Conservation (phyloP, 2,113 vertebrate species). For the Strix aluco region DNA sequence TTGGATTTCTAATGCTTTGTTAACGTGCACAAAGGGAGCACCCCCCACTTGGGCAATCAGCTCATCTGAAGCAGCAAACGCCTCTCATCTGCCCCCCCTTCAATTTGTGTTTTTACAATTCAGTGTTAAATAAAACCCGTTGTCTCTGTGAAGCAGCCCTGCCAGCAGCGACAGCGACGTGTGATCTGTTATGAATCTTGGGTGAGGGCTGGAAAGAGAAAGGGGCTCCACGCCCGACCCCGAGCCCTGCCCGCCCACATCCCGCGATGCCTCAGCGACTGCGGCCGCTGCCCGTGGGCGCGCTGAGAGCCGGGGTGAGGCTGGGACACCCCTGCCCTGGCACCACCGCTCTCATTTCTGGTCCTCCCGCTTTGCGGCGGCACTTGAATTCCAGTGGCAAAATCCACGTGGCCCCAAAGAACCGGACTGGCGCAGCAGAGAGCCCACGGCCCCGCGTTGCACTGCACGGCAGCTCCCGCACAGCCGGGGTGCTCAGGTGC, state of each 20-base stretch:
- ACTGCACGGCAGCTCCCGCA: background rate
- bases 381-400: background rate
- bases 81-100: background rate
- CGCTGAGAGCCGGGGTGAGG: background rate
- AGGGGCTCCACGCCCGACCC: background rate
- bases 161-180: background rate
- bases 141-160: background rate
- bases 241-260: background rate
- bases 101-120: background rate
- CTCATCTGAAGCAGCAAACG: background rate
- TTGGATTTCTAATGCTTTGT: no score
- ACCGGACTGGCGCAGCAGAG: background rate
- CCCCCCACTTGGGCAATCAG: background rate
- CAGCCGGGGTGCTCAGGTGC: background rate
- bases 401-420: background rate
- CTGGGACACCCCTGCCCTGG: background rate
- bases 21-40: background rate
- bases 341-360: background rate
- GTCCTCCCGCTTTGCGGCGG: background rate
- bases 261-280: no score
- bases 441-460: no score
- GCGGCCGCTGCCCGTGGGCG: no score
- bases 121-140: background rate
- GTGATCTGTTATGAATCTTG: fast-evolving
- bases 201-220: background rate